phyloP scores from a whole-genome alignment of 2,888 invertebrate genomes.

The Lymantria dispar region DNA sequence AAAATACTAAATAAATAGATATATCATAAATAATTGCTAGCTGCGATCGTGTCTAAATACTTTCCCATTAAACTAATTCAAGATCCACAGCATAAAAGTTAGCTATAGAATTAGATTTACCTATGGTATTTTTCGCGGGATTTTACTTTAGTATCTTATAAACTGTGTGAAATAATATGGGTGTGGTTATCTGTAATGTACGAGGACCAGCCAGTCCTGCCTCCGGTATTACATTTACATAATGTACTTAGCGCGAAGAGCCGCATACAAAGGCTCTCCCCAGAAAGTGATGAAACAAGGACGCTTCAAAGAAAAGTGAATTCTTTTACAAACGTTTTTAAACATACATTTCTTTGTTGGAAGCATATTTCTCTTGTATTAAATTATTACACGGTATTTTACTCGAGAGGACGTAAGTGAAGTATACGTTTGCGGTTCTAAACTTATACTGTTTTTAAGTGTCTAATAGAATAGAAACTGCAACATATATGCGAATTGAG shows the following conservation, averaged over 20 bases:
- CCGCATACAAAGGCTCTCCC: slow-evolving; percentile 66
- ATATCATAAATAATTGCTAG: too few relatives aligned
- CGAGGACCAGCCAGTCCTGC: slow-evolving; percentile 59
- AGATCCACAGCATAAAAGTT: slow-evolving; percentile 25
- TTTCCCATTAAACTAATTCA: slow-evolving; percentile 20
- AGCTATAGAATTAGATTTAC: background rate
- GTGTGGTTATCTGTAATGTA: slow-evolving; percentile 59
- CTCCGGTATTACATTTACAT: slow-evolving; percentile 74
- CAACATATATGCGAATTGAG: slow-evolving; percentile 11
- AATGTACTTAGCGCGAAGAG: slow-evolving; percentile 70
- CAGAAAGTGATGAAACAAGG: slow-evolving; percentile 59
- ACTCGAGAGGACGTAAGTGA: slow-evolving; percentile 34
- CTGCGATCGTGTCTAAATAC: too few relatives aligned
- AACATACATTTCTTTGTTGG: slow-evolving; percentile 41
- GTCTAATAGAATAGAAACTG: slow-evolving; percentile 28
- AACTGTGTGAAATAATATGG: slow-evolving; percentile 56
- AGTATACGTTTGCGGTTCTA: slow-evolving; percentile 42
- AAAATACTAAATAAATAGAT: too few relatives aligned
- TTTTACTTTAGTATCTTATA: slow-evolving; percentile 18
- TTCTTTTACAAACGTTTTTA: slow-evolving; percentile 44
- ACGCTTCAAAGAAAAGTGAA: slow-evolving; percentile 55
- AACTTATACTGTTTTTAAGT: slow-evolving; percentile 30
- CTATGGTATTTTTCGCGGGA: slow-evolving; percentile 10
- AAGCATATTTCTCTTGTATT: slow-evolving; percentile 46
- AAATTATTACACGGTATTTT: slow-evolving; percentile 55